A percentile compares a stretch with the other conserved stretches of the same genome.
Evolutionary conservation across 2,888 invertebrate genomes (phyloP).

Genomic region (Mythimna vitellina): DNA sequence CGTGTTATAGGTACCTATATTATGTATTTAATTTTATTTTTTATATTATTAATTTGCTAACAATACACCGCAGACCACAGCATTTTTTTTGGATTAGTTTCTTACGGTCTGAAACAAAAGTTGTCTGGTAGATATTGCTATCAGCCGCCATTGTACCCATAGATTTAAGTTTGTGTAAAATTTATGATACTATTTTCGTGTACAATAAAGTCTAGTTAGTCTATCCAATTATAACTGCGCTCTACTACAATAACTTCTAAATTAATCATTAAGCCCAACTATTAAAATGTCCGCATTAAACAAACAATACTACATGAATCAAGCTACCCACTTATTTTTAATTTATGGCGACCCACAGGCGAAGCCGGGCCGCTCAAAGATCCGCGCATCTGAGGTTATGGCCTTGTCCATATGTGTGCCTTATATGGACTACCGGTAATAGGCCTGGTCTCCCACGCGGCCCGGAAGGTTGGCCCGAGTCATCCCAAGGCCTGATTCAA

Average conservation of each 20-base stretch:
- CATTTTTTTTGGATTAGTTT: no score
- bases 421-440: constrained; percentile 66
- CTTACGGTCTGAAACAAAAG: no score
- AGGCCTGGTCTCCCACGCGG: constrained; percentile 72
- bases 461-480: constrained; percentile 64
- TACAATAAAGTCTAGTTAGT: background rate
- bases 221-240: constrained; percentile 18
- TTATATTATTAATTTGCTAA: no score
- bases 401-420: constrained; percentile 62
- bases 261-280: constrained; percentile 44
- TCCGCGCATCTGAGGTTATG: constrained; percentile 60
- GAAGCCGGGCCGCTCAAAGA: constrained; percentile 46
- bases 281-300: constrained; percentile 42
- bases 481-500: constrained; percentile 65
- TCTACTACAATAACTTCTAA: constrained; percentile 2
- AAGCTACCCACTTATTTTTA: constrained; percentile 61
- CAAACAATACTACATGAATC: constrained; percentile 55
- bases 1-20: no score
- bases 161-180: no score
- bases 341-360: constrained; percentile 50
- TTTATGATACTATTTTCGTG: background rate
- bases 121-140: no score
- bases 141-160: no score
- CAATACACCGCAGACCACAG: no score
- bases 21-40: no score